These are phyloP conservation scores for Saimiri boliviensis DNA, from an alignment of 2,113 vertebrate species.

Conservation along the genomic window DNA sequence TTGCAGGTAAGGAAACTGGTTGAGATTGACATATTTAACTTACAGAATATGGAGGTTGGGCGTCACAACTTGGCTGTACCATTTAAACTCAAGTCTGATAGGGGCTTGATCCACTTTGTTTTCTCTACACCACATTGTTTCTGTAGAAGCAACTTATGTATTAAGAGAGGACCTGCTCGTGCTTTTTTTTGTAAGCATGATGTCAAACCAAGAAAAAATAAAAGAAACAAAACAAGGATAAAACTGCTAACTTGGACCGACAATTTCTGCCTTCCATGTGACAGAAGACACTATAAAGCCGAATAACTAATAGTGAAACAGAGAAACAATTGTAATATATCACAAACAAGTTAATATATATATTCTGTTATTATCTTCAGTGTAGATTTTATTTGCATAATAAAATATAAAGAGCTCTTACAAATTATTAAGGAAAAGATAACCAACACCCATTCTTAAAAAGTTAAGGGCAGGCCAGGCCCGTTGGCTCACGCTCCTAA, in stretches of 20 bases:
- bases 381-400: background rate
- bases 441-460: background rate
- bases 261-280: background rate
- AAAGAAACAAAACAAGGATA: background rate
- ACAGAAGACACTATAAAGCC: background rate
- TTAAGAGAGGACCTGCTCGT: background rate
- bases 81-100: background rate
- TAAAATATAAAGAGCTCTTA: background rate
- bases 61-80: background rate
- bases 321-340: background rate
- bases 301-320: background rate
- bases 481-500: too few relatives aligned
- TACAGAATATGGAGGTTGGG: background rate
- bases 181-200: background rate
- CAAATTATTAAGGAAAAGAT: background rate
- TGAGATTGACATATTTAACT: background rate
- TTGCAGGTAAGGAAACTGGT: background rate
- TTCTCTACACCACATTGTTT: background rate
- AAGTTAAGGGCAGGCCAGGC: too few relatives aligned
- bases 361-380: background rate
- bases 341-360: background rate
- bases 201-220: background rate
- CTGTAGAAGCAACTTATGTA: background rate
- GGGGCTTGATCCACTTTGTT: background rate
- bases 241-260: background rate